Base-by-base conservation (phyloP, 2,113 vertebrate genomes). In the Tragelaphus imberbis region DNA sequence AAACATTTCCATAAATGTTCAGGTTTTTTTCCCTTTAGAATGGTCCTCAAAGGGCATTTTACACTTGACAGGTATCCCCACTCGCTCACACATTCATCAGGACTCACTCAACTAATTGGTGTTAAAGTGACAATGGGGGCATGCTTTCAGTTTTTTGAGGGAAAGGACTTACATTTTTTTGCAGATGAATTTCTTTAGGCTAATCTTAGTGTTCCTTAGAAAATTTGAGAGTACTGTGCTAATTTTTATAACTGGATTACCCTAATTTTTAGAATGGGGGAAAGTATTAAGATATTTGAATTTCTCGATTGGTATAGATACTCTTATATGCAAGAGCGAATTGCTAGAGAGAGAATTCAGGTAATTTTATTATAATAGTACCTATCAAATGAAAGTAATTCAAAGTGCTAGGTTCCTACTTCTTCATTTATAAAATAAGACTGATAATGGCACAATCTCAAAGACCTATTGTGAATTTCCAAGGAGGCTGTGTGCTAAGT, bases 1-100 rank as follows among this genome's bases (percentile, higher is more conserved):
- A 84, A 95, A 92, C 59, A 53, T 90, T 97, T 92, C 85, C 81
- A 63, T 88, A 88, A 92, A 53, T 25, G 84, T 94, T 59, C 47
- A 65, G 47, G 56, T 1, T 36, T 79, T 44, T 44, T 27, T 25
- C 47, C 9, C 80, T 53, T 47, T 13, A 61, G 9, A 93, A 80
- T 11, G 28, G 51, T 40, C 84, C 84, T 97, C 49, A 94, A 27
- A 95, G 90, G 84, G 23, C 53, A 61, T 75, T 44, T 28, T 88
- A 79, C 47, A 21, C 13, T 4, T 27, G 44, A 59, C 47, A 6
- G 21, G 71, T 77, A 27, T 51, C 49, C 25, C 51, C 11, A 3
- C 44, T 58, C 5, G 2, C 86, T 77, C 27, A 14, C 21, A 49
- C 5, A 2, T n/a, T 94, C 23, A n/a, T 19, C n/a, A 77, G 55